Conservation (phyloP, 2,797 vertebrate species). For the Crocodylus rhombifer region DNA sequence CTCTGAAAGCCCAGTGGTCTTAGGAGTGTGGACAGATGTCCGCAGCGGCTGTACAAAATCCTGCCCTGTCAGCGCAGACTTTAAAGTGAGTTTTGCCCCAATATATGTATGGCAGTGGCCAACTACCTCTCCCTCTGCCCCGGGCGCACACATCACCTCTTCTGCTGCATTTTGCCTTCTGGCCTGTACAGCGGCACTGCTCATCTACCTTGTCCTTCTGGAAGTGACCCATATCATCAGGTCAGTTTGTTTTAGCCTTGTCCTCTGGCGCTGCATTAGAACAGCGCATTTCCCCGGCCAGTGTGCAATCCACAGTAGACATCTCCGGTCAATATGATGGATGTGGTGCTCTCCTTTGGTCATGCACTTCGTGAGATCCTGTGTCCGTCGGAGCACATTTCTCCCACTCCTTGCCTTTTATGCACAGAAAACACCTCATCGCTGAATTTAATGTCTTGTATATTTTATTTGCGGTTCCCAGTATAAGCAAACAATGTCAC, state of each 20-base stretch:
- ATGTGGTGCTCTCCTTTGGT: constrained; percentile 44
- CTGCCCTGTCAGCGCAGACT: no score
- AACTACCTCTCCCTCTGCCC: constrained; percentile 13
- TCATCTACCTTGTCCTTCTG: constrained; percentile 57
- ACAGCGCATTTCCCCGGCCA: constrained; percentile 58
- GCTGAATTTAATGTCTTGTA: background rate
- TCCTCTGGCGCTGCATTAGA: constrained; percentile 59
- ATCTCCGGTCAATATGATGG: constrained; percentile 73
- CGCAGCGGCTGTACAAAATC: background rate
- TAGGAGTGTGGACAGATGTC: background rate
- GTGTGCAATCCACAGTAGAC: constrained; percentile 43
- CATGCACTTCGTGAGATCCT: constrained; percentile 45
- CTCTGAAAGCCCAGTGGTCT: no score
- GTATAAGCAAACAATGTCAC: background rate
- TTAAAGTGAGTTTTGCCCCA: constrained; percentile 43
- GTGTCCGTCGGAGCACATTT: constrained; percentile 13
- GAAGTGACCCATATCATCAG: constrained; percentile 62
- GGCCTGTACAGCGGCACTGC: constrained; percentile 64
- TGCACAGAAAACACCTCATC: background rate
- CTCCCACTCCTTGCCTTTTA: background rate
- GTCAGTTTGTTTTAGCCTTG: constrained; percentile 74
- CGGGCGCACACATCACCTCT: background rate
- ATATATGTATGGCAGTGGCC: constrained; percentile 45
- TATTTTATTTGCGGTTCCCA: background rate
- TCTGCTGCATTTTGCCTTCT: constrained; percentile 49